Conservation (phyloP, 1,140 invertebrate genomes). For the Drosophila watanabei region DNA sequence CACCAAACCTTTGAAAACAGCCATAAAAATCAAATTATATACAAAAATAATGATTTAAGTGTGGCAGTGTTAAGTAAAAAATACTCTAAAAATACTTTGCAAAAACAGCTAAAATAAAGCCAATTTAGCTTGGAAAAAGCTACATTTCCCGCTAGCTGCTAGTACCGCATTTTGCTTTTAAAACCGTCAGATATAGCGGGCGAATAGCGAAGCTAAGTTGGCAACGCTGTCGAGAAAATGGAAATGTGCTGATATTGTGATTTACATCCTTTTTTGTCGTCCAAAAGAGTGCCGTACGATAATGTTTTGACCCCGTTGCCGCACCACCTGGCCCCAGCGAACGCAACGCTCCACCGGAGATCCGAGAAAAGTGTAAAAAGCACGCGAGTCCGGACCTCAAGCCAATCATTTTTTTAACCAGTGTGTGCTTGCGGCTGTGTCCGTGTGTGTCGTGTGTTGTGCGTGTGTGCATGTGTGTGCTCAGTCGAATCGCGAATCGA, state of each 20-base stretch:
- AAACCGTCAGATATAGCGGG: too few relatives aligned
- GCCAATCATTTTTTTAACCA: conserved; percentile 57
- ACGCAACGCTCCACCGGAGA: background rate
- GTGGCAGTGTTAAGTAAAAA: too few relatives aligned
- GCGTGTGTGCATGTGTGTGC: conserved; percentile 43
- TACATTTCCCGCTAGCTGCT: too few relatives aligned
- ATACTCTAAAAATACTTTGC: too few relatives aligned
- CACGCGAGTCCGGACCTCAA: conserved; percentile 34
- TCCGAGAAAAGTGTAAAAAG: conserved; percentile 19
- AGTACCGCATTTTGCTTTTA: too few relatives aligned
- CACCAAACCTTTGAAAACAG: too few relatives aligned
- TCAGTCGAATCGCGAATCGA: conserved; percentile 62
- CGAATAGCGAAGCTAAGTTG: too few relatives aligned
- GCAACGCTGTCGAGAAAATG: conserved; percentile 35
- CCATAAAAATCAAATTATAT: too few relatives aligned
- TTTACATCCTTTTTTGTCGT: conserved; percentile 51
- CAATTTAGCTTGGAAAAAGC: too few relatives aligned
- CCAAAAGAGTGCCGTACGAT: conserved; percentile 43
- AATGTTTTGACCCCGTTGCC: conserved; percentile 34
- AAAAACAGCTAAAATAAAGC: too few relatives aligned
- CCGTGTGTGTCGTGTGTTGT: conserved; percentile 37
- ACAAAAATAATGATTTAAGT: too few relatives aligned
- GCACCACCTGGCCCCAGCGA: background rate
- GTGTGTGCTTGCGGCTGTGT: conserved; percentile 53
- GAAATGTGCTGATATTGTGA: conserved; percentile 73